Evolutionary conservation across 2,797 vertebrate species (phyloP).

Genomic region (Melanotaenia maccullochi): DNA sequence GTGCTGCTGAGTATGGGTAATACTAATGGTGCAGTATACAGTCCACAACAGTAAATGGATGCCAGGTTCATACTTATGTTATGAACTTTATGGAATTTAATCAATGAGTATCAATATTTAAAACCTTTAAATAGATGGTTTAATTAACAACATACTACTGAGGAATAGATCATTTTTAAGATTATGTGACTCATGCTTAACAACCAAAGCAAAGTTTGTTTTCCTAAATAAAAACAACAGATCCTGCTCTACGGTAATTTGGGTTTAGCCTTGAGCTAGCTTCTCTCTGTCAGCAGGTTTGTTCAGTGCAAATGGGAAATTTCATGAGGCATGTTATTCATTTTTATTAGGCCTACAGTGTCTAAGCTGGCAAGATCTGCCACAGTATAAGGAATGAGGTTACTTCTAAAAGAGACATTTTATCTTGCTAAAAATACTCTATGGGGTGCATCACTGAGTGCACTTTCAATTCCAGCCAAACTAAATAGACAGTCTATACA

Average conservation of each 20-base stretch:
- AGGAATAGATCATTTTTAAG: background rate
- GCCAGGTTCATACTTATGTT: background rate
- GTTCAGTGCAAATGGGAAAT: background rate
- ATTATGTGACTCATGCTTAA: background rate
- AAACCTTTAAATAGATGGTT: background rate
- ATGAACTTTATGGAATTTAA: background rate
- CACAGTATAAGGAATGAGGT: slow-evolving; percentile 1
- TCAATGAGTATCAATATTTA: background rate
- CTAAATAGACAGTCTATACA: background rate
- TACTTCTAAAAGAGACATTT: slow-evolving; percentile 1
- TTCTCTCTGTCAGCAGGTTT: background rate
- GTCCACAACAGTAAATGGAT: background rate
- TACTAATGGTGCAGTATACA: background rate
- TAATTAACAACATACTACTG: background rate
- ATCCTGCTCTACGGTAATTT: background rate
- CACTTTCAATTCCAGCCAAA: background rate
- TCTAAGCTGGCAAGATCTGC: background rate
- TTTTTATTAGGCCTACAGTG: background rate
- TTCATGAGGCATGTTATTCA: background rate
- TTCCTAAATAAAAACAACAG: background rate
- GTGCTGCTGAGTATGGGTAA: background rate
- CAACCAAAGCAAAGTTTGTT: background rate
- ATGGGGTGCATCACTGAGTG: background rate
- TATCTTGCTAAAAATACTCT: background rate
- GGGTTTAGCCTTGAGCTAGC: background rate